A percentile compares a stretch with the other conserved stretches of the same genome.
phyloP scores from a whole-genome alignment of 2,797 vertebrate species.

The Triplophysa yarkandensis region DNA sequence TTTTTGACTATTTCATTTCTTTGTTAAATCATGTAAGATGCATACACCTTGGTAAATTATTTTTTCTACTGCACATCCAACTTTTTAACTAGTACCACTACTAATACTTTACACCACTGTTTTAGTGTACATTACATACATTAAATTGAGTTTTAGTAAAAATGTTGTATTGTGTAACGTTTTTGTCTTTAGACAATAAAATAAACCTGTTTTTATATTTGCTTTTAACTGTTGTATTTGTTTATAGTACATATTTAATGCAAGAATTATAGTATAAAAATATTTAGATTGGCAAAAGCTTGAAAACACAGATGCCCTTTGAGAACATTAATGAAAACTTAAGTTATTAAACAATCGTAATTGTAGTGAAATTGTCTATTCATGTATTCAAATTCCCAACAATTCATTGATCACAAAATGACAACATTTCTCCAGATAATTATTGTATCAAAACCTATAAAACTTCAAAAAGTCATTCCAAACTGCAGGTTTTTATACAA shows the following conservation, averaged over 20 bases:
- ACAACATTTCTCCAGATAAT: background rate
- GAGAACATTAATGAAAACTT: background rate
- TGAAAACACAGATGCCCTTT: no score
- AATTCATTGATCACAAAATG: background rate
- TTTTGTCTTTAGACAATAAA: constrained; percentile 74
- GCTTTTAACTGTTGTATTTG: constrained; percentile 48
- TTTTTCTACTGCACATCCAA: constrained; percentile 34
- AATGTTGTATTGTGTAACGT: constrained; percentile 62
- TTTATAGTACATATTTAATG: background rate
- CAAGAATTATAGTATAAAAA: background rate
- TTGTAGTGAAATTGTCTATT: background rate
- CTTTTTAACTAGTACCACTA: constrained; percentile 54
- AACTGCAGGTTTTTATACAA: background rate
- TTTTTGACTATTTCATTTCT: background rate
- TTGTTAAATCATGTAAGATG: constrained; percentile 15
- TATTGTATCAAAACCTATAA: background rate
- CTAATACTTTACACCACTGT: constrained; percentile 53
- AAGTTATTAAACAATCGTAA: background rate
- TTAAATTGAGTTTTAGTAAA: constrained; percentile 46
- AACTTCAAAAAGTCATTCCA: background rate
- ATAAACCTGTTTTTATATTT: constrained; percentile 72
- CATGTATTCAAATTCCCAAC: constrained; percentile 3
- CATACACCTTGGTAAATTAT: constrained; percentile 4
- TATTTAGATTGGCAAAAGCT: background rate
- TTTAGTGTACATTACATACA: constrained; percentile 50